A percentile compares a stretch with the other conserved stretches of the same genome.
Evolutionary conservation across 2,113 vertebrate genomes (phyloP).

Genomic region (Aspidoscelis tigris): DNA sequence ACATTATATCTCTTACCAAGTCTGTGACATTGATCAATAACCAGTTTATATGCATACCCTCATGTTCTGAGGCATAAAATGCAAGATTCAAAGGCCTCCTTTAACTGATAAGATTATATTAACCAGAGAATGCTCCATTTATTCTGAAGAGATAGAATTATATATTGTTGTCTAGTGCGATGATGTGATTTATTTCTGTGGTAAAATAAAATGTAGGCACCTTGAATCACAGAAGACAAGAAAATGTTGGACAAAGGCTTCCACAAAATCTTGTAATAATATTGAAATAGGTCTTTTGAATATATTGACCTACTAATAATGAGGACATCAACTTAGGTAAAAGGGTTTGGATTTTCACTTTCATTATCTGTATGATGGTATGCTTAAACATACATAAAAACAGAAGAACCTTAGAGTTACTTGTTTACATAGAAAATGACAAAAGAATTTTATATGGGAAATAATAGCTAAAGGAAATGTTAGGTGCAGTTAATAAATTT

Average conservation of each 20-base stretch:
- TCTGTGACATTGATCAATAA: constrained; percentile 6
- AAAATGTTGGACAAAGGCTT: not conserved
- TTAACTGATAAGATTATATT: not conserved
- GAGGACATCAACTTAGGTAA: not conserved
- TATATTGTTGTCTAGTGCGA: not conserved
- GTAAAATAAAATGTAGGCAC: not conserved
- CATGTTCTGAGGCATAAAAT: not conserved
- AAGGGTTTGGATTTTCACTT: not conserved
- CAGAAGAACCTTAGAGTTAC: not conserved
- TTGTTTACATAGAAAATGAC: not conserved
- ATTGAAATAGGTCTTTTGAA: not conserved
- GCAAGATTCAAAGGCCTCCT: not conserved
- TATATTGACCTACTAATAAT: not conserved
- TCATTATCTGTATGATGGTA: not conserved
- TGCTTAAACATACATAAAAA: not conserved
- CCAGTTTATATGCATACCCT: not conserved
- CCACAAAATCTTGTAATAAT: not conserved
- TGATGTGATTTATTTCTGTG: not conserved
- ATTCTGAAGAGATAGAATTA: not conserved
- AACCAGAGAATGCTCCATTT: not conserved
- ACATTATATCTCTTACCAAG: constrained; percentile 8
- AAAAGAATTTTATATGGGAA: no score
- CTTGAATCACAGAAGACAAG: not conserved
- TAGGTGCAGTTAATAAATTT: not conserved
- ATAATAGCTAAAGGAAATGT: not conserved